These are phyloP conservation scores for Dinocampus coccinellae DNA, from an alignment of 2,888 invertebrate species.

Conservation along the genomic window DNA sequence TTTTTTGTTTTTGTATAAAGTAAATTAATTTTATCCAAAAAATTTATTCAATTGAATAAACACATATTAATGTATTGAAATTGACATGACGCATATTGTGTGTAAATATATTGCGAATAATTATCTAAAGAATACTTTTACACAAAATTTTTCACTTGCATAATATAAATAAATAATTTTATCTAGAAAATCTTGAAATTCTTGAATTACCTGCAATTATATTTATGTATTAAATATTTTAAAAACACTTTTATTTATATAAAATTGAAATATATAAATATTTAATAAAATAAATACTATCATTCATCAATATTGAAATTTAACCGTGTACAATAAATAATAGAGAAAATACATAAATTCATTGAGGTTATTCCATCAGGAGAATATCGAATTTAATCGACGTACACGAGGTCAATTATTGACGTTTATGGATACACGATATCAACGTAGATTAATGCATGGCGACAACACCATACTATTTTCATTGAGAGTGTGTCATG, in stretches of 20 bases:
- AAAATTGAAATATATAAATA: neutral
- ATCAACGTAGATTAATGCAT: neutral
- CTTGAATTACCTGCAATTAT: too few species aligned
- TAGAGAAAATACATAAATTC: neutral
- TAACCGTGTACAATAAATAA: neutral
- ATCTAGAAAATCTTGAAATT: too few species aligned
- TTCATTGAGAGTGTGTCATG: neutral
- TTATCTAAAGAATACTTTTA: too few species aligned
- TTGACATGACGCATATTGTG: too few species aligned
- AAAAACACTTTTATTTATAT: neutral
- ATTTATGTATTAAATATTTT: too few species aligned
- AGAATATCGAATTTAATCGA: slow-evolving; percentile 21
- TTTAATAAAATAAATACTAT: neutral
- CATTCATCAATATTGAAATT: neutral
- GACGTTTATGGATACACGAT: slow-evolving; percentile 13
- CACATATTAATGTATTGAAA: too few species aligned
- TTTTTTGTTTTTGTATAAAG: too few species aligned
- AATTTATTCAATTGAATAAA: too few species aligned
- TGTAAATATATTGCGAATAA: too few species aligned
- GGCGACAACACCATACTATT: neutral
- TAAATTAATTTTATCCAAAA: too few species aligned
- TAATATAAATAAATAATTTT: too few species aligned
- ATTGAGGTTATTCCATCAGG: slow-evolving; percentile 4
- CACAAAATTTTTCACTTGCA: too few species aligned
- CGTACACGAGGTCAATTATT: slow-evolving; percentile 14